These are phyloP conservation scores for Mus pahari DNA, from an alignment of 2,113 vertebrate genomes.

Conservation along the genomic window DNA sequence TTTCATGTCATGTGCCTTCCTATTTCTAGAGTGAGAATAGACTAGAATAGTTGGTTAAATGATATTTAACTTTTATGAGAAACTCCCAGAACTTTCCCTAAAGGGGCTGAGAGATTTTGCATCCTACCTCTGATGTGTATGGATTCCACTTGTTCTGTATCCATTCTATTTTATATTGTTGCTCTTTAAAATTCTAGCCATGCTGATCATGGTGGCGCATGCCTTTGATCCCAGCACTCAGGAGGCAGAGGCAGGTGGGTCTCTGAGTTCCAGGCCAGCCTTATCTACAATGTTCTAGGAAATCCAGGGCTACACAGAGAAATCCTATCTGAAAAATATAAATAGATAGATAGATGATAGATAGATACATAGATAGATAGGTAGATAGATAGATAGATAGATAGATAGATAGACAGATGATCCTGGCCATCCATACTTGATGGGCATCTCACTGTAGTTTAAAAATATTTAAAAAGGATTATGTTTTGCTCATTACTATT, in stretches of 20 bases:
- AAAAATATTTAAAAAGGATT: background rate
- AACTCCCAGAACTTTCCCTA: background rate
- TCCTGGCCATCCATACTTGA: background rate
- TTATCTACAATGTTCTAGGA: background rate
- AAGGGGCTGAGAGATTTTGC: background rate
- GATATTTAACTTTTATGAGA: background rate
- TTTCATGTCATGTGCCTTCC: constrained; percentile 2
- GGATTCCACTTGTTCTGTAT: background rate
- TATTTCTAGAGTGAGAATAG: constrained; percentile 23
- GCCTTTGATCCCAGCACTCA: background rate
- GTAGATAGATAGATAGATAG: background rate
- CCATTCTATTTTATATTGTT: background rate
- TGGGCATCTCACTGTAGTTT: background rate
- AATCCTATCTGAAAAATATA: background rate
- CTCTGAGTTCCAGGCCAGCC: background rate
- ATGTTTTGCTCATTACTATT: background rate
- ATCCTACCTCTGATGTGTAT: background rate
- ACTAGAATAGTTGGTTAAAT: background rate
- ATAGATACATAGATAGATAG: background rate
- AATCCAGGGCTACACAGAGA: background rate
- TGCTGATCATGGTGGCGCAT: background rate
- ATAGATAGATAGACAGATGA: background rate
- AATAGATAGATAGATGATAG: background rate
- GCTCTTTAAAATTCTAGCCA: background rate
- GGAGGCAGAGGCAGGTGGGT: background rate